Evolutionary conservation across 2,797 vertebrate species (phyloP), one percentile per base, ranked within the genome.

Genomic region (Semaprochilodus insignis): DNA sequence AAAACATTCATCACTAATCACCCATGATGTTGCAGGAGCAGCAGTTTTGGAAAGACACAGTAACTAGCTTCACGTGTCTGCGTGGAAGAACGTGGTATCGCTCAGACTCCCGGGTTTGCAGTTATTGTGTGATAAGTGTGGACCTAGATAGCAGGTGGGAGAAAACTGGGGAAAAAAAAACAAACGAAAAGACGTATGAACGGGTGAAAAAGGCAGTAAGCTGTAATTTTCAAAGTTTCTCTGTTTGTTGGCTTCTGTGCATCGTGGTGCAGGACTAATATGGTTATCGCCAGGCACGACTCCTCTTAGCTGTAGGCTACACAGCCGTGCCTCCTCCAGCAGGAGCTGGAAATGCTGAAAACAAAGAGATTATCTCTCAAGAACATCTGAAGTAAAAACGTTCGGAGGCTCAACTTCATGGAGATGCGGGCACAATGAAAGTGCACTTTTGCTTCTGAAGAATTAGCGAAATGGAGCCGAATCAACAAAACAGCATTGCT

Each of bases 321-420:
- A 63, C 44, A 62, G 40, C 48, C 3, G 15, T 10, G 44, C 48
- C 25, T 60, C 27, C 69, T 63, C 25, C 48, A 52, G 17, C 4
- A 21, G 66, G 7, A 13, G 44, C 44, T 65, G 59, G 27, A 55
- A 36, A 71, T 17, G 59, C 21, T 6, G 25, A 63, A 63, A 74
- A 74, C n/a, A 60, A 74, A 6, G 16, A 72, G 78, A 80, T 73
- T 63, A 63, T 44, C 44, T 48, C 78, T 73, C 11, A 2, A 21
- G 27, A 74, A 65, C 10, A 31, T 74, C 59, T 73, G 69, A 80
- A 73, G 59, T 63, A 40, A 6, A 48, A 6, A 27, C 44, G 15
- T 71, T 23, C n/a, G 23, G 69, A 25, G 25, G 11, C 17, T 19
- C 8, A 2, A 34, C 60, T 25, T 62, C 13, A 31, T 54, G 23